phyloP scores from a whole-genome alignment of 1,140 invertebrate genomes.

The Drosophila jambulina region DNA sequence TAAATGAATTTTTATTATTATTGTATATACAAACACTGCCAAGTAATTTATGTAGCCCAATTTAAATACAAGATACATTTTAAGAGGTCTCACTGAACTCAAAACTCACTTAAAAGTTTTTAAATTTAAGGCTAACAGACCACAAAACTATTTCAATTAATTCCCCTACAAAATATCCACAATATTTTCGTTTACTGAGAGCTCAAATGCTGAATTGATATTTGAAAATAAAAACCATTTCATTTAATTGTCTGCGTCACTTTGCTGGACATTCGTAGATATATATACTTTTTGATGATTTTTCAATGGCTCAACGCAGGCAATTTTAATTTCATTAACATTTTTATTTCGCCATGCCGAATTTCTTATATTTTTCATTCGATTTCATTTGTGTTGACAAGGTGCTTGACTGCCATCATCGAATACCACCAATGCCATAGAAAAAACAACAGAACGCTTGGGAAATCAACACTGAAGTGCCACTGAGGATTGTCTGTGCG shows the following conservation, averaged over 20 bases:
- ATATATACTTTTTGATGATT: background rate
- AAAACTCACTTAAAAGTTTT: background rate
- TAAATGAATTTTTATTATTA: background rate
- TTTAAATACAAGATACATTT: background rate
- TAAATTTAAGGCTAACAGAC: background rate
- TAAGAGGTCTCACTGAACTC: background rate
- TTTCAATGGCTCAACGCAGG: conserved; percentile 19
- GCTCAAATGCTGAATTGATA: conserved; percentile 2
- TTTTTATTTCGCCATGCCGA: conserved; percentile 16
- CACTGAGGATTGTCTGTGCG: conserved; percentile 38
- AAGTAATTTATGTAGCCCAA: background rate
- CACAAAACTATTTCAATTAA: background rate
- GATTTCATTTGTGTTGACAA: conserved; percentile 61
- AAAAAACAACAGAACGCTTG: conserved; percentile 15
- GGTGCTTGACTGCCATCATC: conserved; percentile 65
- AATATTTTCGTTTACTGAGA: conserved; percentile 20
- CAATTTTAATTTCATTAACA: conserved; percentile 52
- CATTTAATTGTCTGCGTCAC: conserved; percentile 38
- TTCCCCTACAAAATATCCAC: background rate
- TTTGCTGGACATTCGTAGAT: conserved; percentile 21
- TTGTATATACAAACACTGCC: background rate
- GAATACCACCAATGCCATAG: conserved; percentile 15
- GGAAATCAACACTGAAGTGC: conserved; percentile 52
- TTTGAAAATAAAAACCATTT: conserved; percentile 26
- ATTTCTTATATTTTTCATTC: conserved; percentile 23